Evolutionary conservation across 2,888 invertebrate genomes (phyloP).

Genomic region (Leptinotarsa haldemani): DNA sequence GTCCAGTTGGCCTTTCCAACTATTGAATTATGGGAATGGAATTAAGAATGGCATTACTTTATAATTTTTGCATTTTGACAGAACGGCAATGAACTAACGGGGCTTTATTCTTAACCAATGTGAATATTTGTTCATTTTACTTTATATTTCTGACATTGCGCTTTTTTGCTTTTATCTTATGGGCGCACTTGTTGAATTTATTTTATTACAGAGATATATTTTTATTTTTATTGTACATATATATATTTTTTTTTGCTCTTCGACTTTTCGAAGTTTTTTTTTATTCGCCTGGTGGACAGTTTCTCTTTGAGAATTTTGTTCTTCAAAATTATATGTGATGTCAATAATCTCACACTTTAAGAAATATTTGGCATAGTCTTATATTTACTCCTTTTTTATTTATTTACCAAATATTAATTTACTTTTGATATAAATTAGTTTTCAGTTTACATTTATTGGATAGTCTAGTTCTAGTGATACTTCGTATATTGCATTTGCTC

Average conservation of each 20-base stretch:
- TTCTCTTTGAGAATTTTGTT: conserved; percentile 55
- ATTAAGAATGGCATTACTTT: too few relatives aligned
- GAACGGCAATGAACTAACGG: background rate
- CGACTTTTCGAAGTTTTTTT: conserved; percentile 24
- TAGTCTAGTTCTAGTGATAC: conserved; percentile 53
- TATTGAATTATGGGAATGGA: too few relatives aligned
- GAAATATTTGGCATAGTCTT: conserved; percentile 56
- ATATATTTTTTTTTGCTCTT: conserved; percentile 40
- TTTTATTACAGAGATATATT: conserved; percentile 50
- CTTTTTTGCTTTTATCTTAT: conserved; percentile 31
- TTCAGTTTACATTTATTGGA: conserved; percentile 45
- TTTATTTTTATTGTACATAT: conserved; percentile 48
- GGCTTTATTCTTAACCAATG: background rate
- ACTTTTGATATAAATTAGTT: conserved; percentile 48
- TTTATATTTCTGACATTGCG: background rate
- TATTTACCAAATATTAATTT: conserved; percentile 62
- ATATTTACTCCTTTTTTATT: conserved; percentile 56
- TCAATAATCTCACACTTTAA: conserved; percentile 65
- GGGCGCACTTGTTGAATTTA: conserved; percentile 40
- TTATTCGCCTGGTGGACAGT: conserved; percentile 44
- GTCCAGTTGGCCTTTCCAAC: too few relatives aligned
- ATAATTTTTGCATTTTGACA: too few relatives aligned
- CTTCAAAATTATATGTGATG: conserved; percentile 66
- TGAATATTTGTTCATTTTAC: background rate
- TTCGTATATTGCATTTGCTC: conserved; percentile 58